Evolutionary conservation across 2,797 vertebrate species (phyloP).

Genomic region (Rhadinocentrus ornatus): DNA sequence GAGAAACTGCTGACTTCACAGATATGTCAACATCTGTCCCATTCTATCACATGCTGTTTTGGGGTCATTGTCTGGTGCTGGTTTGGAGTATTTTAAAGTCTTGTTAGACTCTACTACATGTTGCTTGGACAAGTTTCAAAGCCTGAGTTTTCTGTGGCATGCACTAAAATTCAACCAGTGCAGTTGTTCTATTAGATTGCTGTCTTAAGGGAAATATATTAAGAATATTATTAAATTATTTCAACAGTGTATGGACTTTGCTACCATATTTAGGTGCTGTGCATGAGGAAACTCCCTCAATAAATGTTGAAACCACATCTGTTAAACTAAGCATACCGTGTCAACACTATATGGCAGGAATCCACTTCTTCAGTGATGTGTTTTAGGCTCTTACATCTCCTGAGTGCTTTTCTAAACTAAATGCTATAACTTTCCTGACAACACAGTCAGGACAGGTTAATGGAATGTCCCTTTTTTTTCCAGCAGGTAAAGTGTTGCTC

Average conservation of each 20-base stretch:
- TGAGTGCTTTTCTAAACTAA: slow-evolving; percentile 21
- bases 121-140: slow-evolving; percentile 42
- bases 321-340: slow-evolving; percentile 37
- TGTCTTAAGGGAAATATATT: too few relatives aligned
- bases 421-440: slow-evolving; percentile 28
- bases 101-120: slow-evolving; percentile 28
- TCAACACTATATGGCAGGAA: slow-evolving; percentile 36
- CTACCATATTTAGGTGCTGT: slow-evolving; percentile 30
- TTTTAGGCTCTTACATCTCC: slow-evolving; percentile 7
- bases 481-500: slow-evolving; percentile 19
- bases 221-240: slow-evolving; percentile 5
- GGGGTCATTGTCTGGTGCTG: slow-evolving; percentile 38
- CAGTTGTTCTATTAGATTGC: neutral
- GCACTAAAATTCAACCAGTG: slow-evolving; percentile 15
- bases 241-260: neutral
- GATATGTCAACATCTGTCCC: slow-evolving; percentile 37
- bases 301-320: slow-evolving; percentile 29
- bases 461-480: slow-evolving; percentile 26
- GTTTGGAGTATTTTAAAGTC: slow-evolving; percentile 41
- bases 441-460: slow-evolving; percentile 40
- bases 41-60: slow-evolving; percentile 25
- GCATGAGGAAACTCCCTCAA: slow-evolving; percentile 25
- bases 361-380: slow-evolving; percentile 16
- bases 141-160: neutral
- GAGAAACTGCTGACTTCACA: neutral